Evolutionary conservation across 2,888 invertebrate genomes (phyloP).

Genomic region (Cosmia trapezina): DNA sequence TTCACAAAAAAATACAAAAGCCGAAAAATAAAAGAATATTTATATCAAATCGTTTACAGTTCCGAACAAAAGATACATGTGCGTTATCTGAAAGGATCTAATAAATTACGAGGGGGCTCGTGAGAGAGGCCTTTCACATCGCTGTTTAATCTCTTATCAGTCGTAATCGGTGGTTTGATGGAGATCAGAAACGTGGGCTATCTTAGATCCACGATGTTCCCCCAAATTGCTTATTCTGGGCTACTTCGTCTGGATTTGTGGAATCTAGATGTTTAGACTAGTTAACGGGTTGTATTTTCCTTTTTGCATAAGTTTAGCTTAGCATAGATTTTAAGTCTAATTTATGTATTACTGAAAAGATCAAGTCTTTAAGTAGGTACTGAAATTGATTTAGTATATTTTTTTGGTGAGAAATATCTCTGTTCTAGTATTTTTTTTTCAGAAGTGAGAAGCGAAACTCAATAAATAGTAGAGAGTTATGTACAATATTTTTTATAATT

Average conservation of each 20-base stretch:
- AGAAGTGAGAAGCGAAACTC: not conserved
- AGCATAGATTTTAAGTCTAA: not conserved
- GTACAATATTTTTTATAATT: not conserved
- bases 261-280: conserved; percentile 7
- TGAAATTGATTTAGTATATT: not conserved
- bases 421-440: not conserved
- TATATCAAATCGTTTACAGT: conserved; percentile 33
- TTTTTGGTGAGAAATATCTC: not conserved
- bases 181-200: conserved; percentile 69
- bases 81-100: conserved; percentile 57
- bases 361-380: not conserved
- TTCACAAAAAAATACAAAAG: conserved; percentile 21
- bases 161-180: conserved; percentile 51
- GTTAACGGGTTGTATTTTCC: too few species aligned
- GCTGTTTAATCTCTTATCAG: conserved; percentile 43
- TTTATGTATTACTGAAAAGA: too few species aligned
- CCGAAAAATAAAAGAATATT: conserved; percentile 39
- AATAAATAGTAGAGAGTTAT: not conserved
- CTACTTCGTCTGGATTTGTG: conserved; percentile 41
- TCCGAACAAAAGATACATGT: conserved; percentile 48
- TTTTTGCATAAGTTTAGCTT: too few species aligned
- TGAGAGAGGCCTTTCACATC: conserved; percentile 42
- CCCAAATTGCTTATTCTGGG: conserved; percentile 71
- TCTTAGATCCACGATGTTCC: conserved; percentile 64
- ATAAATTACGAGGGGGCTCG: conserved; percentile 42